Conservation (phyloP, 2,797 vertebrate genomes). For the Anguilla anguilla region DNA sequence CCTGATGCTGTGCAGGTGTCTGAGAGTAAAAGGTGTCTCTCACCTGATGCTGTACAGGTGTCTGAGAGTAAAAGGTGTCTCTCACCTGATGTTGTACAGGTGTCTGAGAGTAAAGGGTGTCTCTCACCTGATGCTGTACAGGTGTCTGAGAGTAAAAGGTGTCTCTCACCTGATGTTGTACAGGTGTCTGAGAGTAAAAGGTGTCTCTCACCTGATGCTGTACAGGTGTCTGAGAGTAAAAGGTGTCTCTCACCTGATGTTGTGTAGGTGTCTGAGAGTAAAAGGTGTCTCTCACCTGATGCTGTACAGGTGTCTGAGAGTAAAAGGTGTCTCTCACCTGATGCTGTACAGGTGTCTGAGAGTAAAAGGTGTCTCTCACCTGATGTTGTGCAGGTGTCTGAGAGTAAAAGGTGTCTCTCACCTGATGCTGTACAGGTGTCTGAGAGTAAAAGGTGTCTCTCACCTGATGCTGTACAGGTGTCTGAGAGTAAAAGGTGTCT, state of each 20-base stretch:
- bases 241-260: neutral
- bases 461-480: neutral
- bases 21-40: too few species aligned
- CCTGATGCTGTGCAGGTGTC: too few species aligned
- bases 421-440: neutral
- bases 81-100: too few species aligned
- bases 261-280: neutral
- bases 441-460: neutral
- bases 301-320: neutral
- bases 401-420: conserved; percentile 34
- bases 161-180: too few species aligned
- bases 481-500: neutral
- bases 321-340: conserved; percentile 68
- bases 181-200: too few species aligned
- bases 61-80: too few species aligned
- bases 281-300: neutral
- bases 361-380: conserved; percentile 64
- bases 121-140: too few species aligned
- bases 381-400: conserved; percentile 75
- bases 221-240: neutral
- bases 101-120: too few species aligned
- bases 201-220: too few species aligned
- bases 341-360: conserved; percentile 69
- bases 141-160: too few species aligned
- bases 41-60: too few species aligned